phyloP scores from a whole-genome alignment of 2,113 vertebrate genomes.

The Hydropotes inermis region DNA sequence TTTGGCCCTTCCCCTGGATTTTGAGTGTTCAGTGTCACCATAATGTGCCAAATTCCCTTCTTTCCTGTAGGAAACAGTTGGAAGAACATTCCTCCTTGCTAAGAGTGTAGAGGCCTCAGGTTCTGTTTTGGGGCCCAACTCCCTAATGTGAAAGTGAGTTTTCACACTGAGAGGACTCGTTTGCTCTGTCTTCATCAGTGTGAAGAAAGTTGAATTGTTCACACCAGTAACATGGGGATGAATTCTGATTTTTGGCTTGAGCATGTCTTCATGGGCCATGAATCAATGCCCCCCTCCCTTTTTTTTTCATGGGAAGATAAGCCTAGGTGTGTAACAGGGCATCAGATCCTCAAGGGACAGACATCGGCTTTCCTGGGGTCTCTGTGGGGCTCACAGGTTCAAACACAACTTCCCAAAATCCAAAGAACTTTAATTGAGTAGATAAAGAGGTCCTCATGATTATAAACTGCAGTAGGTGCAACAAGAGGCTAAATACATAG shows the following conservation, averaged over 20 bases:
- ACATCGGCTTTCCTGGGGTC: slow-evolving; percentile 63
- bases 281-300: background rate
- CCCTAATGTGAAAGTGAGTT: slow-evolving; percentile 39
- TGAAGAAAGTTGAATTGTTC: slow-evolving; percentile 53
- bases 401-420: slow-evolving; percentile 80
- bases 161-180: background rate
- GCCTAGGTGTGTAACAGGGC: slow-evolving; percentile 2
- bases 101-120: background rate
- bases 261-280: background rate
- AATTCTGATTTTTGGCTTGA: slow-evolving; percentile 59
- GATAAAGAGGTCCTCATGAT: slow-evolving; percentile 89
- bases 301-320: slow-evolving; percentile 54
- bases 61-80: background rate
- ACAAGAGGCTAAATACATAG: slow-evolving; percentile 92
- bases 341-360: slow-evolving; percentile 58
- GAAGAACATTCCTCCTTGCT: background rate
- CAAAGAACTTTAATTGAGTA: slow-evolving; percentile 85
- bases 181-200: background rate
- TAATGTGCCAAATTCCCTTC: background rate
- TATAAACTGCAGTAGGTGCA: slow-evolving; percentile 90
- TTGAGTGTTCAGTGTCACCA: background rate
- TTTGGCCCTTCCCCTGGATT: background rate
- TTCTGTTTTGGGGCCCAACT: background rate
- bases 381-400: slow-evolving; percentile 75
- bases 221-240: slow-evolving; percentile 58